Conservation (phyloP, 2,888 invertebrate species). For the Limenitis camilla region DNA sequence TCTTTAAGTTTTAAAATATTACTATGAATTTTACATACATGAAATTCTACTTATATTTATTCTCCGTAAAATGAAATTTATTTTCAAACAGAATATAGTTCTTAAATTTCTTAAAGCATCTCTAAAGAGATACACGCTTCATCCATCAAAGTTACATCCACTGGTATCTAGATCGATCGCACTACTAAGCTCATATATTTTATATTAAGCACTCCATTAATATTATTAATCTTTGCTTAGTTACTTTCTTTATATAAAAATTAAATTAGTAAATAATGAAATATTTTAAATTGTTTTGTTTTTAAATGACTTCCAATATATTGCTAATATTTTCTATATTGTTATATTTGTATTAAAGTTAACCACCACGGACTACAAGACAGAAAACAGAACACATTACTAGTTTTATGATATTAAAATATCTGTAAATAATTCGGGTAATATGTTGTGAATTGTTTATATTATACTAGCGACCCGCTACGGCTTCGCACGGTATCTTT, state of each 20-base stretch:
- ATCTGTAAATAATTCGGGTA: too few relatives aligned
- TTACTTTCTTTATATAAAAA: background rate
- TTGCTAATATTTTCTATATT: too few relatives aligned
- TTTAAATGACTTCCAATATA: background rate
- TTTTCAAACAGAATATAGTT: conserved; percentile 6
- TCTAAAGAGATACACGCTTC: conserved; percentile 18
- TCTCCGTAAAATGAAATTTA: background rate
- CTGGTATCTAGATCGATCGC: conserved; percentile 23
- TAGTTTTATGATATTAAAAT: too few relatives aligned
- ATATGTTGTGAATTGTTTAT: too few relatives aligned
- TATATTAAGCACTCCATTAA: conserved; percentile 15
- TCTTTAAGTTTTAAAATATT: too few relatives aligned
- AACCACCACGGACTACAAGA: too few relatives aligned
- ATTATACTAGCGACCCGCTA: too few relatives aligned
- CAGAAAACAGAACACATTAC: too few relatives aligned
- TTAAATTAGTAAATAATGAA: background rate
- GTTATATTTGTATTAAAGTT: too few relatives aligned
- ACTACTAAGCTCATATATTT: conserved; percentile 16
- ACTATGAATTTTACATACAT: too few relatives aligned
- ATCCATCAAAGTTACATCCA: conserved; percentile 26
- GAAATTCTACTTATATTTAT: too few relatives aligned
- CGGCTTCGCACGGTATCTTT: too few relatives aligned
- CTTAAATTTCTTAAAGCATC: conserved; percentile 15
- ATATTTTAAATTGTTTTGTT: background rate
- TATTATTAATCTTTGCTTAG: conserved; percentile 5